Conservation (phyloP, 2,797 vertebrate species). For the Sardinella longiceps region DNA sequence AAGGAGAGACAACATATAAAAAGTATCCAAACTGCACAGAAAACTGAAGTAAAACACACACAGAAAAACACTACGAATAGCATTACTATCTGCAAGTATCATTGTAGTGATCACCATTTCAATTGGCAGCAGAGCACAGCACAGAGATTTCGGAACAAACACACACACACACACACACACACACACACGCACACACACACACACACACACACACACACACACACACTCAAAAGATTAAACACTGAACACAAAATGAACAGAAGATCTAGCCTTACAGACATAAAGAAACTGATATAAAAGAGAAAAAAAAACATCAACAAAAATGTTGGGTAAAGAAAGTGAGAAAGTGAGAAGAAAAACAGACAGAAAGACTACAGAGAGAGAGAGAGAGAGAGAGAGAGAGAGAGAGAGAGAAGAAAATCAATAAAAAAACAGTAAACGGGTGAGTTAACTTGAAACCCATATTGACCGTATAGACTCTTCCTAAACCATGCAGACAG, state of each 20-base stretch:
- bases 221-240: not conserved
- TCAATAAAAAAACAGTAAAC: not conserved
- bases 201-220: not conserved
- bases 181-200: not conserved
- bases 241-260: not conserved
- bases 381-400: slow-evolving; percentile 5
- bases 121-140: too few species aligned
- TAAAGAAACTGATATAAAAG: not conserved
- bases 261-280: not conserved
- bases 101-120: too few species aligned
- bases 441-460: not conserved
- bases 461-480: not conserved
- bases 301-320: not conserved
- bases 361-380: not conserved
- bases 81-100: too few species aligned
- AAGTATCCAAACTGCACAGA: not conserved
- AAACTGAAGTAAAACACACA: not conserved
- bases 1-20: not conserved
- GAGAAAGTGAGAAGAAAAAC: not conserved
- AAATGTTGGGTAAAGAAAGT: not conserved
- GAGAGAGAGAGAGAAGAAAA: slow-evolving; percentile 32
- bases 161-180: not conserved
- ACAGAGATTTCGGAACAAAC: too few species aligned
- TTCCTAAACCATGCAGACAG: slow-evolving; percentile 39
- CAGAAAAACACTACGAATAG: not conserved